These are phyloP conservation scores for Siniperca knerii DNA, from an alignment of 2,113 vertebrate species.

Conservation along the genomic window DNA sequence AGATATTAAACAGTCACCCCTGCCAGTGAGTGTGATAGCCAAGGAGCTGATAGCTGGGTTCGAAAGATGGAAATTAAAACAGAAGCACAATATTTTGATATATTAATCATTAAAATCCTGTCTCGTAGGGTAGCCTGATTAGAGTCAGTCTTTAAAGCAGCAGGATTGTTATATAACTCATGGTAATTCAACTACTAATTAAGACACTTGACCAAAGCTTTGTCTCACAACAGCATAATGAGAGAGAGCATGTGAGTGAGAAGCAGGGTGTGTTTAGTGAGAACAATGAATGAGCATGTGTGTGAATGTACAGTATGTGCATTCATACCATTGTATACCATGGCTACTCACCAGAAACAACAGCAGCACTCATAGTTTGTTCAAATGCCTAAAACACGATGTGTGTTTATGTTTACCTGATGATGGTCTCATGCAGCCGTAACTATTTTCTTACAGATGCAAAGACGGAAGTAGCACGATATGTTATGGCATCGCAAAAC, in stretches of 20 bases:
- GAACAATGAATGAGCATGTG: background rate
- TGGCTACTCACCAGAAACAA: background rate
- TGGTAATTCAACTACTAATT: slow-evolving; percentile 35
- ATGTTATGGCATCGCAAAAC: background rate
- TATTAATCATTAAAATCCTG: slow-evolving; percentile 20
- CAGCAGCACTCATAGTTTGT: background rate
- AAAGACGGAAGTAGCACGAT: background rate
- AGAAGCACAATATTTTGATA: slow-evolving; percentile 30
- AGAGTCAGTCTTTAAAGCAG: slow-evolving; percentile 35
- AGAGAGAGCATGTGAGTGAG: slow-evolving; percentile 3
- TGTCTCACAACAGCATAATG: slow-evolving; percentile 19
- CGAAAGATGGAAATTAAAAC: slow-evolving; percentile 15
- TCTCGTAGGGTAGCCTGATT: slow-evolving; percentile 17
- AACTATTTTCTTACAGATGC: background rate
- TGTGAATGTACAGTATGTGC: background rate
- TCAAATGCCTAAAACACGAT: background rate
- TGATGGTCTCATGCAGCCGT: background rate
- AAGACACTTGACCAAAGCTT: slow-evolving; percentile 29
- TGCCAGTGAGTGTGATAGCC: background rate
- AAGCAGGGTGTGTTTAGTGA: background rate
- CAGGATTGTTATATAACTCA: slow-evolving; percentile 41
- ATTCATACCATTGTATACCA: background rate
- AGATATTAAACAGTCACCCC: background rate
- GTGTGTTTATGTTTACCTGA: background rate
- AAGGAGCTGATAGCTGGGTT: background rate